Base-by-base conservation (phyloP, 2,113 vertebrate species). In the Sula dactylatra region DNA sequence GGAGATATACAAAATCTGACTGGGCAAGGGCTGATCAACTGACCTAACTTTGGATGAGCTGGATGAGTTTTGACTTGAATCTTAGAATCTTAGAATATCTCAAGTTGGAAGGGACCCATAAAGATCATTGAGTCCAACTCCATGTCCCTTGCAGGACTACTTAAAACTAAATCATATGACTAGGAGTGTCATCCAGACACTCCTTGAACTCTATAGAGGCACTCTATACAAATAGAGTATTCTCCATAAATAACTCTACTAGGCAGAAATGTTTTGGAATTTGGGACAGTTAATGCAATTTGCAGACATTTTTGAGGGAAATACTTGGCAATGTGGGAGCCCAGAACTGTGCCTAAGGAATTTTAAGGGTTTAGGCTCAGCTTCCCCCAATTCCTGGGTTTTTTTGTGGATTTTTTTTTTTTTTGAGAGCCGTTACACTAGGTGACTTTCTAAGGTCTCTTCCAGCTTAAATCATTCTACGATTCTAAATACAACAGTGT, bases 161-260 rank as follows among this genome's bases (percentile, higher is more conserved):
- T 1, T 25, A 50, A 55, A 47, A 77, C 15, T 38, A 77, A 86
- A 65, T 16, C 22, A 11, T 16, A 85, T 25, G 9, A 52, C 38
- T 36, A 61, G n/a, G 11, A 73, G 19, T 6, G 1, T 25, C 7
- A 0, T 40, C 27, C 25, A 55, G 19, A 55, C 4, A 2, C 13
- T 44, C 13, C 42, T 42, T 42, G 42, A 42, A 42, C 11, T 42
- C 40, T 38, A n/a, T 3, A 52, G 29, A 56, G 18, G 27, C 18
- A 73, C 16, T 44, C 9, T 38, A 76, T 10, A 44, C 16, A 76
- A 85, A 67, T 55, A 29, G 11, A 18, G 20, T 42, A 38, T 16
- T 88, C 52, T 70, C 38, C 6, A 36, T 16, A 40, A 74, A 83
- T 6, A 0, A 50, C 24, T 26, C 34, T 8, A 42, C 42, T 42